phyloP scores from a whole-genome alignment of 2,113 vertebrate species.

The Felis catus region F.catus_Fca126_mat1.0 CM031421.1:46376501-46377000 shows the following conservation, averaged over 20 bases:
- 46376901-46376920: neutral
- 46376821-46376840: neutral
- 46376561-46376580: neutral
- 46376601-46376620: neutral
- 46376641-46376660: neutral
- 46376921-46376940: neutral
- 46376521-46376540: neutral
- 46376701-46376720: neutral
- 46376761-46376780: fast-evolving
- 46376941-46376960: fast-evolving
- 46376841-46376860: neutral
- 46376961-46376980: neutral
- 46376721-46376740: neutral
- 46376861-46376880: neutral
- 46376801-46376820: neutral
- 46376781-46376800: neutral
- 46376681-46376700: neutral
- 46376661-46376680: neutral
- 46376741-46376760: neutral
- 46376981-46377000: neutral
- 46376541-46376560: neutral
- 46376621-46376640: neutral
- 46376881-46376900: neutral
- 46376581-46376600: neutral
- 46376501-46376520: neutral